A percentile compares a stretch with the other conserved stretches of the same genome.
Evolutionary conservation across 1,140 invertebrate species (phyloP).

Genomic region (Bradysia coprophila): DNA sequence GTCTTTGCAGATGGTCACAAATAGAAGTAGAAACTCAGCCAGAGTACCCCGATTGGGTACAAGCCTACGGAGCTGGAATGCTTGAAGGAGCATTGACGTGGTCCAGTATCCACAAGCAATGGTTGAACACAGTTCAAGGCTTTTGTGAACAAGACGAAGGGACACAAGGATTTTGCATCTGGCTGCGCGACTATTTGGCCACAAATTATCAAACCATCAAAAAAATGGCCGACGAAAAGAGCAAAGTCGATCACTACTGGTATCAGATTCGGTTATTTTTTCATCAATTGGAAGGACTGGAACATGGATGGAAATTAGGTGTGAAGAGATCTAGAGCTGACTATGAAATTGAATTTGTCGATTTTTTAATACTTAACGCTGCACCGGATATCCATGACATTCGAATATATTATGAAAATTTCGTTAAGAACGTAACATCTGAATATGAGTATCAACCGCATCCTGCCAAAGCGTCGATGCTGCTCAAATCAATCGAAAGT

Average conservation of each 20-base stretch:
- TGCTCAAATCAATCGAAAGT: conserved; percentile 14
- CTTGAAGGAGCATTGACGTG: conserved; percentile 67
- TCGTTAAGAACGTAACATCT: conserved; percentile 18
- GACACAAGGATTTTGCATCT: conserved; percentile 16
- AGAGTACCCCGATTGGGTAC: conserved; percentile 49
- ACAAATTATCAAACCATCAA: conserved; percentile 46
- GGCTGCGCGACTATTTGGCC: conserved; percentile 15
- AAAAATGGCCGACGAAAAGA: conserved; percentile 42
- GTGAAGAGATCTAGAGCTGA: conserved; percentile 39
- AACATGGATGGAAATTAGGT: conserved; percentile 44
- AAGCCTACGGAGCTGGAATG: conserved; percentile 79
- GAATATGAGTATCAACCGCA: conserved; percentile 20
- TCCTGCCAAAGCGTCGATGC: conserved; percentile 7
- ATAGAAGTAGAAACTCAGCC: conserved; percentile 59
- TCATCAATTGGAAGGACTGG: conserved; percentile 45
- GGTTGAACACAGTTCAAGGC: conserved; percentile 45
- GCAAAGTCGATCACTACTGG: conserved; percentile 34
- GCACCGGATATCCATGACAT: conserved; percentile 57
- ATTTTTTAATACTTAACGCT: conserved; percentile 56
- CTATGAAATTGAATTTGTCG: conserved; percentile 35
- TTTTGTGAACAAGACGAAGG: conserved; percentile 44
- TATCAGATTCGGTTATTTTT: conserved; percentile 50
- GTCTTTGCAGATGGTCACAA: conserved; percentile 44
- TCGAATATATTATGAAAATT: conserved; percentile 22
- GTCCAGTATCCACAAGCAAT: conserved; percentile 63